These are phyloP conservation scores for Oscheius sp. DNA, from an alignment of 2,888 invertebrate genomes.

Conservation along the genomic window DNA sequence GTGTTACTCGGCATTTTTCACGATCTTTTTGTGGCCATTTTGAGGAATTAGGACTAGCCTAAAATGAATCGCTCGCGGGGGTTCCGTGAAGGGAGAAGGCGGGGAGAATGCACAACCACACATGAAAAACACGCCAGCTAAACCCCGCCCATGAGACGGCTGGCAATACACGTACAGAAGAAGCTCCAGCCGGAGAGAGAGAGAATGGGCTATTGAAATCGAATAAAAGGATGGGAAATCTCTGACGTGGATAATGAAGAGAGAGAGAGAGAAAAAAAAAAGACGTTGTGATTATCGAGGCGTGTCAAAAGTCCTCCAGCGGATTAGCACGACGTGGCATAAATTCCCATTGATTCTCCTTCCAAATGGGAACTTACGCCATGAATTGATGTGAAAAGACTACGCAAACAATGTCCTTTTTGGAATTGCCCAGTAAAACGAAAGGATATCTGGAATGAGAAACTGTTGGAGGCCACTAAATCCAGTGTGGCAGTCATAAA, in stretches of 20 bases:
- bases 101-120: constrained; percentile 9
- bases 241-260: neutral
- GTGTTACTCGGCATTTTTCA: constrained; percentile 46
- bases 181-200: neutral
- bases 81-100: constrained; percentile 1
- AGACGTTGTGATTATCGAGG: too few species aligned
- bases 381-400: too few species aligned
- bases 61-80: constrained; percentile 11
- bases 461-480: too few species aligned
- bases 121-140: constrained; percentile 22
- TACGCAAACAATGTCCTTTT: too few species aligned
- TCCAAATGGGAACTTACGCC: too few species aligned
- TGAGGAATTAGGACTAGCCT: neutral
- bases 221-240: neutral
- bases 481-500: too few species aligned
- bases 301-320: too few species aligned
- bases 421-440: too few species aligned
- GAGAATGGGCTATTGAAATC: neutral
- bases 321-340: too few species aligned
- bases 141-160: constrained; percentile 23
- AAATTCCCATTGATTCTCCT: too few species aligned
- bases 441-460: too few species aligned
- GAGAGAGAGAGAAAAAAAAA: neutral
- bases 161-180: neutral
- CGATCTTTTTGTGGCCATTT: neutral